A percentile compares a stretch with the other conserved stretches of the same genome.
Conservation (phyloP, 2,888 invertebrate species). For the Bhutanitis thaidina region DNA sequence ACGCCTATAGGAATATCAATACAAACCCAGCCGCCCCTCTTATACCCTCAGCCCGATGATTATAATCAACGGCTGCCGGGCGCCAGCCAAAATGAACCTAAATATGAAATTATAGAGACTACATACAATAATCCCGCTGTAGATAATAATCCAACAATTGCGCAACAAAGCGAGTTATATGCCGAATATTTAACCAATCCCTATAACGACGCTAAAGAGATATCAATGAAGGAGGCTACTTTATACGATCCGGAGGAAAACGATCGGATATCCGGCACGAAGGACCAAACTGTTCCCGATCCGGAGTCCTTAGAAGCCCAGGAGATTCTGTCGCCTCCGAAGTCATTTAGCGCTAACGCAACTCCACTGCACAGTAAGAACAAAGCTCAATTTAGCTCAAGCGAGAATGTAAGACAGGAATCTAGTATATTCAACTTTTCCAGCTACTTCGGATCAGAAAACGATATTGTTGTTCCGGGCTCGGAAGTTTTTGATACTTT, state of each 20-base stretch:
- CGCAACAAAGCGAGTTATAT: slow-evolving; percentile 60
- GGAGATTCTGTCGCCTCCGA: slow-evolving; percentile 35
- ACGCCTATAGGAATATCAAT: slow-evolving; percentile 80
- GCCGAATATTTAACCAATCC: slow-evolving; percentile 80
- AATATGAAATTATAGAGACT: slow-evolving; percentile 26
- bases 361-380: slow-evolving; percentile 64
- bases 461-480: slow-evolving; percentile 76
- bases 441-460: slow-evolving; percentile 81
- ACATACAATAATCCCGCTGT: slow-evolving; percentile 20
- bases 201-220: slow-evolving; percentile 63
- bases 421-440: slow-evolving; percentile 81
- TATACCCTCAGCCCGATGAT: slow-evolving; percentile 46
- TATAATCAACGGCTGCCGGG: slow-evolving; percentile 20
- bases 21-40: slow-evolving; percentile 58
- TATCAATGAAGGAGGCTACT: slow-evolving; percentile 45
- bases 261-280: slow-evolving; percentile 13
- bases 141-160: slow-evolving; percentile 15
- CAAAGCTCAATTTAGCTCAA: slow-evolving; percentile 67
- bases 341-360: slow-evolving; percentile 62
- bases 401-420: slow-evolving; percentile 60
- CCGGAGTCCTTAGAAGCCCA: slow-evolving; percentile 19
- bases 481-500: slow-evolving; percentile 81
- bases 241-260: slow-evolving; percentile 51
- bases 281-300: slow-evolving; percentile 29
- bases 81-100: slow-evolving; percentile 30